phyloP scores from a whole-genome alignment of 2,888 invertebrate species.

The Fragum fragum region DNA sequence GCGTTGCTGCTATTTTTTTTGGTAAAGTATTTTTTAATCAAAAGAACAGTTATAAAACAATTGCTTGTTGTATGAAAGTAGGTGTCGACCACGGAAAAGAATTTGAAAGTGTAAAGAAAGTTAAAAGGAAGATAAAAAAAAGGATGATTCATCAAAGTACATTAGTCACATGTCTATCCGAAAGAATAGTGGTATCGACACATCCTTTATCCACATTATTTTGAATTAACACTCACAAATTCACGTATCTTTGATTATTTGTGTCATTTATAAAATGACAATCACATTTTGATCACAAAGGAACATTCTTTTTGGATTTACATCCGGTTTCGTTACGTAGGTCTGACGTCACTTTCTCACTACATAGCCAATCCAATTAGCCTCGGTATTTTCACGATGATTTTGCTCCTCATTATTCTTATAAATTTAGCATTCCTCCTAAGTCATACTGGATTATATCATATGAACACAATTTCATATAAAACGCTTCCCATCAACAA shows the following conservation, averaged over 20 bases:
- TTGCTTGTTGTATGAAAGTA: neutral
- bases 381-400: neutral
- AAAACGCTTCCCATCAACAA: too few relatives aligned
- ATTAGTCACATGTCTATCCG: neutral
- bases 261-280: conserved; percentile 11
- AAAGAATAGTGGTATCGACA: neutral
- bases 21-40: too few relatives aligned
- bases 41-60: too few relatives aligned
- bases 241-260: neutral
- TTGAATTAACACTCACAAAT: neutral
- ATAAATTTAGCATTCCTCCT: too few relatives aligned
- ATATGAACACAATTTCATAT: too few relatives aligned
- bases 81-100: neutral
- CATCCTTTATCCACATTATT: conserved; percentile 1
- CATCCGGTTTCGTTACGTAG: neutral
- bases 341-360: neutral
- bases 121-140: neutral
- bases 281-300: conserved; percentile 19
- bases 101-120: neutral
- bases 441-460: too few relatives aligned
- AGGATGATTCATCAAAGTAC: neutral
- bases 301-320: neutral
- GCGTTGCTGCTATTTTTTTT: too few relatives aligned
- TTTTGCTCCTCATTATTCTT: too few relatives aligned
- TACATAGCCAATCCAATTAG: neutral